Evolutionary conservation across 30 jellyfish, hydroid and myxozoan species (phyloP).

Genomic region (Aurelia sp.): DNA sequence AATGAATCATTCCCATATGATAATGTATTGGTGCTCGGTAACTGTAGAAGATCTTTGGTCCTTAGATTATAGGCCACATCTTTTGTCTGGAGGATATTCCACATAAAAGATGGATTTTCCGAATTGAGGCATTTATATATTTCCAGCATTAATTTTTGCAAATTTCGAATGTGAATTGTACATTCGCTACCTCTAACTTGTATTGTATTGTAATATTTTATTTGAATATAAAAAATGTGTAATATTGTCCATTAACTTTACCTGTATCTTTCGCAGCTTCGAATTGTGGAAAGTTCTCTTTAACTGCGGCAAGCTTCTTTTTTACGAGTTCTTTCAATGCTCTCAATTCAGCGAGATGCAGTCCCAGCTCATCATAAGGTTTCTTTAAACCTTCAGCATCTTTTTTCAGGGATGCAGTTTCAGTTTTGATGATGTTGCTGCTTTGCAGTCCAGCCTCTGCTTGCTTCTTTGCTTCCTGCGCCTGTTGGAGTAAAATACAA

Average conservation of each 20-base stretch:
- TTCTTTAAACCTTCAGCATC: slow-evolving; percentile 65
- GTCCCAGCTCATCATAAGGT: slow-evolving; percentile 61
- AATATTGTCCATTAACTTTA: not conserved
- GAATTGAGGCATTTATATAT: too few relatives aligned
- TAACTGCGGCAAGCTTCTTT: slow-evolving; percentile 59
- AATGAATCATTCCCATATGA: too few relatives aligned
- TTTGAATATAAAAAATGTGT: too few relatives aligned
- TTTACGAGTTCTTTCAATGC: slow-evolving; percentile 62
- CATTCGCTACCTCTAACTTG: too few relatives aligned
- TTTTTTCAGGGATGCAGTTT: slow-evolving; percentile 38
- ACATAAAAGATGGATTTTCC: too few relatives aligned
- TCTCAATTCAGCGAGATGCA: slow-evolving; percentile 53
- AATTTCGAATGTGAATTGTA: too few relatives aligned
- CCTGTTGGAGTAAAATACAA: slow-evolving; percentile 36
- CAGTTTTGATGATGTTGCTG: slow-evolving; percentile 29
- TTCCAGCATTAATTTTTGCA: too few relatives aligned
- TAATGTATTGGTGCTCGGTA: too few relatives aligned
- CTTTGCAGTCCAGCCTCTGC: slow-evolving; percentile 42
- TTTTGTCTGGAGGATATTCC: too few relatives aligned
- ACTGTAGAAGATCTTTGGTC: too few relatives aligned
- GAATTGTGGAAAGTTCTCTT: slow-evolving; percentile 45
- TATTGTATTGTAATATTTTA: too few relatives aligned
- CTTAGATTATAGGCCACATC: too few relatives aligned
- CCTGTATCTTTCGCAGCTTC: slow-evolving; percentile 53
- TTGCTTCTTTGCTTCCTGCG: slow-evolving; percentile 65